Base-by-base conservation (phyloP, 2,888 invertebrate genomes). In the Eledone cirrhosa region DNA sequence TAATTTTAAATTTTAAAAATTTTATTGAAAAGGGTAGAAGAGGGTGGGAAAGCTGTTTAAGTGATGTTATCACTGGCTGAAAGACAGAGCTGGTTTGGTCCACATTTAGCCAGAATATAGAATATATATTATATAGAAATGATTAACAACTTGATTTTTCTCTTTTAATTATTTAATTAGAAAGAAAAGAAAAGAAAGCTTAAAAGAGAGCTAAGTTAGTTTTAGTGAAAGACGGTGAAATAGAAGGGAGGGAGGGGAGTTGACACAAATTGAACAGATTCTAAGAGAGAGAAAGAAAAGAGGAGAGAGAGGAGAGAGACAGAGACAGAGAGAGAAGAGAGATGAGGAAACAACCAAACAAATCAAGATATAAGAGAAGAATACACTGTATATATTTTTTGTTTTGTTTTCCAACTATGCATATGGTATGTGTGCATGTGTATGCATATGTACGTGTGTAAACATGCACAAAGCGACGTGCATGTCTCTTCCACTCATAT, bases 61-160 rank as follows among this genome's bases (percentile, higher is more conserved):
- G 33, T 41, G 41, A 72, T 11, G 22, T 72, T 72, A n/a, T 72
- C 13, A 67, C 48, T 74, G 74, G 74, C 74, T 76, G 48, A 76
- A 76, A 76, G 76, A 76, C 76, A 76, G 48, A 48, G 76, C 76
- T 48, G 29, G 48, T 47, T 76, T 76, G 76, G 76, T 76, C 76
- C 76, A 76, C 76, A 76, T 76, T 72, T 72, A 72, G 72, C 72
- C 72, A 72, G 72, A 41, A 41, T 41, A 31, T 22, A 67, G 67
- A 31, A 67, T n/a, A n/a, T n/a, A n/a, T n/a, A n/a, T n/a, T n/a
- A n/a, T n/a, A n/a, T n/a, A 41, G 41, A 41, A 41, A 41, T 41
- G 41, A 41, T 41, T 41, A 11, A 41, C 41, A 41, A 41, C 41
- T 41, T 41, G 5, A 8, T 41, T 41, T 41, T 41, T 41, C 41